Conservation (phyloP, 53 echinoderm and acorn worm genomes). For the Actinopyga echinites region DNA sequence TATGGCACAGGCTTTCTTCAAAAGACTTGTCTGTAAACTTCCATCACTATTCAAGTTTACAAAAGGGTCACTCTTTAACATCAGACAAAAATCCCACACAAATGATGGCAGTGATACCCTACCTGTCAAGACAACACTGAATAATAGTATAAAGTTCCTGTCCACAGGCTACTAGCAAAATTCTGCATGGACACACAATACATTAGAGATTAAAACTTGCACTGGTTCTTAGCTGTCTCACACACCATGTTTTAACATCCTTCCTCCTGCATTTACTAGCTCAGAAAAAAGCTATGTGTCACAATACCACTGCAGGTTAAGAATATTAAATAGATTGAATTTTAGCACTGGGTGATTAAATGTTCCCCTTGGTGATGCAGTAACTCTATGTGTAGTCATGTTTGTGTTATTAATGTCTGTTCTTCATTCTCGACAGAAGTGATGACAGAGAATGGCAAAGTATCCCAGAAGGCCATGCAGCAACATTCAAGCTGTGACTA, state of each 20-base stretch:
- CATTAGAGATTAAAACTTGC: not conserved
- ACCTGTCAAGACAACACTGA: no score
- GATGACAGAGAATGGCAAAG: not conserved
- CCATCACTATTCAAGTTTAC: no score
- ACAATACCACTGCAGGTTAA: slow-evolving; percentile 11
- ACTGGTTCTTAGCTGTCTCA: slow-evolving; percentile 10
- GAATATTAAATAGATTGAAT: slow-evolving; percentile 39
- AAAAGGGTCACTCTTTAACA: no score
- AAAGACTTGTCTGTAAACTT: no score
- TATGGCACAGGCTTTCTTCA: no score
- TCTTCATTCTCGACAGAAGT: not conserved
- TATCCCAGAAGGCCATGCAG: slow-evolving; percentile 3
- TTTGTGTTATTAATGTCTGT: slow-evolving; percentile 27
- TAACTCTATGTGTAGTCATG: slow-evolving; percentile 34
- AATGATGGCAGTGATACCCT: no score
- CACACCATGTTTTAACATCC: slow-evolving; percentile 25
- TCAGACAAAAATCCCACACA: no score
- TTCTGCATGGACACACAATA: slow-evolving; percentile 15
- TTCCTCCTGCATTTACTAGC: slow-evolving; percentile 20
- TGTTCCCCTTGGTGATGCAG: slow-evolving; percentile 18
- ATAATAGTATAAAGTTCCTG: no score
- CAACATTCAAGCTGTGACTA: not conserved
- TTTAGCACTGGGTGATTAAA: slow-evolving; percentile 31
- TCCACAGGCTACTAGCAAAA: not conserved
- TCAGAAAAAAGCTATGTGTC: slow-evolving; percentile 20